Base-by-base conservation (phyloP, 1,140 invertebrate species). In the Melipona quadrifasciata region DNA sequence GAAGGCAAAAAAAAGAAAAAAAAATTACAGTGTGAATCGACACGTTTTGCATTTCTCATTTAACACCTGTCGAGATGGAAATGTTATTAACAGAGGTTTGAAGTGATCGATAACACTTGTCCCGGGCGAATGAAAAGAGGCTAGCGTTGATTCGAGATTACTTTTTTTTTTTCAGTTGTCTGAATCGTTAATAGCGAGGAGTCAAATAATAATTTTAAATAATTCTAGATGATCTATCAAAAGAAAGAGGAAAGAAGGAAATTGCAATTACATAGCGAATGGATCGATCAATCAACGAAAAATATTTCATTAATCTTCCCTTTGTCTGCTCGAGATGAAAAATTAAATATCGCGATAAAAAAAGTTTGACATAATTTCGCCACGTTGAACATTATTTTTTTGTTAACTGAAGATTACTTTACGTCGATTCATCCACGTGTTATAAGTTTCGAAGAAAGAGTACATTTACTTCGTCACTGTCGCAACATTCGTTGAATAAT, bases 31-130 rank as follows among this genome's bases (percentile, higher is more conserved):
- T n/a, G 55, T 39, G 24, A 64, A 19, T 72, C n/a, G 24, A 55
- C 57, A 53, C n/a, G 47, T 67, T 31, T 21, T 24, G 39, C 17
- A 47, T 24, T 21, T 53, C 31, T 19, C 61, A 39, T 51, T 51
- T 47, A 78, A 65, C 76, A 78, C 24, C 76, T 78, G 76, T 67
- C 21, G 14, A 17, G 34, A 39, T 12, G 31, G 47, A 27, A 34
- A 47, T n/a, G 53, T 75, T 34, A 34, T 67, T 77, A 77, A 77
- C n/a, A 12, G 17, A 55, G 19, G 12, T 12, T 21, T 5, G n/a
- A 55, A 27, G n/a, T 31, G 31, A 21, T 73, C 72, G 51, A 73
- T 73, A 24, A 73, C 21, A 73, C 17, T 6, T 24, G 12, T 47
- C 4, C 27, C 27, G 12, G 1, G 21, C 1, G 17, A 73, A 53